A percentile compares a stretch with the other conserved stretches of the same genome.
phyloP scores from a whole-genome alignment of 2,888 invertebrate species.

The Diarsia brunnea region DNA sequence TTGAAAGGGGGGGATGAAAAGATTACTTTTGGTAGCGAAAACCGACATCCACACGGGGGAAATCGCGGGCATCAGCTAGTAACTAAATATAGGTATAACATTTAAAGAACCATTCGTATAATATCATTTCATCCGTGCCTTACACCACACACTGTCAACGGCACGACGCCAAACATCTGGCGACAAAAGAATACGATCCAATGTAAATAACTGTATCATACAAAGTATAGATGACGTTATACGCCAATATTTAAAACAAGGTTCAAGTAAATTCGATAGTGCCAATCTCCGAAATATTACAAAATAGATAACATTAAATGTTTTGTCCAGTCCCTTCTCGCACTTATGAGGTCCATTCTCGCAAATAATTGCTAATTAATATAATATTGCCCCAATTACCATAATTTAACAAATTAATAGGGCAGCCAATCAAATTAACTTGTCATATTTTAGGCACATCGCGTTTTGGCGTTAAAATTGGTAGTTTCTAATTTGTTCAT shows the following conservation, averaged over 20 bases:
- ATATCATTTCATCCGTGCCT: not conserved
- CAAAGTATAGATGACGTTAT: not conserved
- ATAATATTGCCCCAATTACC: conserved; percentile 9
- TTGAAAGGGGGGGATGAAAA: too few relatives aligned
- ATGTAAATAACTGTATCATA: conserved; percentile 26
- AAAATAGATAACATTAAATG: not conserved
- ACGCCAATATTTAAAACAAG: not conserved
- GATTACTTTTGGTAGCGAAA: too few relatives aligned
- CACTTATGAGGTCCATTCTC: not conserved
- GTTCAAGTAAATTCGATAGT: not conserved
- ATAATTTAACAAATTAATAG: not conserved
- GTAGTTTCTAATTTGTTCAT: not conserved
- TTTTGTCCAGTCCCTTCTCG: not conserved
- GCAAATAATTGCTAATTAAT: conserved; percentile 10
- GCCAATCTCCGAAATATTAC: not conserved
- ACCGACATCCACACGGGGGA: too few relatives aligned
- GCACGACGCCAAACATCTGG: conserved; percentile 38
- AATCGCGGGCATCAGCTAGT: too few relatives aligned
- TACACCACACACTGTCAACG: conserved; percentile 4
- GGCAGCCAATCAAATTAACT: not conserved
- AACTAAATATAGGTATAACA: not conserved
- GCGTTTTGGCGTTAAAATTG: not conserved
- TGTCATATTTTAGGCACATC: not conserved
- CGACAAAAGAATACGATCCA: conserved; percentile 43
- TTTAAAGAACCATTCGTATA: not conserved